Base-by-base conservation (phyloP, 2,113 vertebrate species). In the Saccopteryx leptura region DNA sequence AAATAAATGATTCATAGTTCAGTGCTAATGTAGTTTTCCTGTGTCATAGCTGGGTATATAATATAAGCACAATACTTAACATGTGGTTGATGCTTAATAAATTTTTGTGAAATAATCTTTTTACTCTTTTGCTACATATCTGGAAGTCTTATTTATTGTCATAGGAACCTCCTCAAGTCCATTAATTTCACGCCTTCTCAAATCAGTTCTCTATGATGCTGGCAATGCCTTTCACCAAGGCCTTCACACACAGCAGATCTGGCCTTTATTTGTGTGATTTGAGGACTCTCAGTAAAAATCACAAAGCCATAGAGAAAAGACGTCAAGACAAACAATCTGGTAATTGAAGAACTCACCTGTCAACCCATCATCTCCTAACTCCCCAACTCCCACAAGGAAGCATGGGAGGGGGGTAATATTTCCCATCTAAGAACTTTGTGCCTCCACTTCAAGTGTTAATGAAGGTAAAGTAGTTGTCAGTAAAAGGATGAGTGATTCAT, bases 231-330 rank as follows among this genome's bases (percentile, higher is more conserved):
- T 63, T 78, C 8, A 8, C 85, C 61, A 76, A 71, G 71, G 52
- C 82, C 74, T 74, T 80, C 74, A 60, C 58, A 78, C 60, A 33
- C 39, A 83, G n/a, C 56, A 92, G 56, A 66, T 65, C 24, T 28
- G 72, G 78, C 86, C 71, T 66, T 12, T 74, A 13, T 54, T 88
- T 21, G 12, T 48, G 31, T 8, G 18, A 80, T 89, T 68, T 74
- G 52, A 92, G 74, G 66, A 86, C 78, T 91, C 26, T 81, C 24
- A 80, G 66, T 74, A 66, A 80, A 96, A 94, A 90, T 48, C 61
- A 63, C 52, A 74, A 84, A 80, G 75, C 39, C n/a, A 92, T 39
- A 18, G 14, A 79, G 58, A 66, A 93, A 84, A 72, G 58, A 78
- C 19, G 65, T 85, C 50, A n/a, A 93, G 80, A 81, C 54, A 82